phyloP scores from a whole-genome alignment of 2,797 vertebrate genomes.

The Lutjanus argentimaculatus region DNA sequence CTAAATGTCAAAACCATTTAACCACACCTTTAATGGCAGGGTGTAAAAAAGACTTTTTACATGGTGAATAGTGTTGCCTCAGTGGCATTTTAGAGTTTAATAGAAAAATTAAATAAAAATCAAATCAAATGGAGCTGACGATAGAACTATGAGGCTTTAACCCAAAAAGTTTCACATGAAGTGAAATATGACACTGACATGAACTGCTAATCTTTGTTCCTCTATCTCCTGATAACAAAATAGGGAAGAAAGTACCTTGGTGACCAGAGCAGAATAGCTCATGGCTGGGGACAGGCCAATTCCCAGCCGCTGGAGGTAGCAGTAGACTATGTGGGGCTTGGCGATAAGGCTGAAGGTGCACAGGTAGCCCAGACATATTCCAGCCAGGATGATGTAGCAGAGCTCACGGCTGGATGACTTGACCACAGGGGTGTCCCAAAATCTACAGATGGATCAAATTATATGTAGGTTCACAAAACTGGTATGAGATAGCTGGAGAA shows the following conservation, averaged over 20 bases:
- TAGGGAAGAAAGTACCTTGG: slow-evolving; percentile 84
- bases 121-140: too few relatives aligned
- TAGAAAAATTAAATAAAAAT: not conserved
- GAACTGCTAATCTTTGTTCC: not conserved
- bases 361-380: slow-evolving; percentile 96
- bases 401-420: slow-evolving; percentile 99
- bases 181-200: slow-evolving; percentile 3
- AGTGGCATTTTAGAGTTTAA: not conserved
- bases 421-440: slow-evolving; percentile 97
- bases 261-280: slow-evolving; percentile 99
- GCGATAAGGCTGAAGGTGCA: slow-evolving; percentile 98
- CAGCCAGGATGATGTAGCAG: slow-evolving; percentile 98
- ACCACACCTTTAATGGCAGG: not conserved
- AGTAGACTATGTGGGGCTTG: slow-evolving; percentile 95
- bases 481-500: not conserved
- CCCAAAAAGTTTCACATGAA: slow-evolving; percentile 9
- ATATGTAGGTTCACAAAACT: not conserved
- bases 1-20: not conserved
- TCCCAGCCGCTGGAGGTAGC: slow-evolving; percentile 96
- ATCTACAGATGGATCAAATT: slow-evolving; percentile 71
- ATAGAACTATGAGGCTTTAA: not conserved
- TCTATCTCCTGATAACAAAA: slow-evolving; percentile 3
- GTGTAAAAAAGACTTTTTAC: not conserved
- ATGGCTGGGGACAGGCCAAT: slow-evolving; percentile 98
- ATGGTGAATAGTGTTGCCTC: not conserved